Evolutionary conservation across 2,113 vertebrate genomes (phyloP), one percentile per base, ranked within the genome.

Genomic region (Guaruba guarouba): DNA sequence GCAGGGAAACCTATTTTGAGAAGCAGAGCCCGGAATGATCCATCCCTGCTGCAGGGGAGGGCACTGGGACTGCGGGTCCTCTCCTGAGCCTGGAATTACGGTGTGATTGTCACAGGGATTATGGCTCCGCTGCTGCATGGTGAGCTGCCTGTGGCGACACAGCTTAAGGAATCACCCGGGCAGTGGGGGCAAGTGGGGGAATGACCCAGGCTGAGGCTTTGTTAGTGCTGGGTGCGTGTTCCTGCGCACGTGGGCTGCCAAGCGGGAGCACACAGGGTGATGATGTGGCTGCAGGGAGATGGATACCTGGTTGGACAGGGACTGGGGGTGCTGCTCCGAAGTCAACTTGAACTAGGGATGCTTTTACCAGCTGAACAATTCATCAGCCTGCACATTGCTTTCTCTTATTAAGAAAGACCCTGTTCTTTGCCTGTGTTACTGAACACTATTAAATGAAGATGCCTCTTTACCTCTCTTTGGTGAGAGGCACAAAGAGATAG

Each of bases 61-160:
- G 87, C 57, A 57, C 27, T 35, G 1, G 6, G 83, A 64, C 52
- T 80, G 91, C 7, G 3, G 63, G 82, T 76, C 6, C 71, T 83
- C 52, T 55, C 10, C 29, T 2, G 94, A 84, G 86, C 61, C 64
- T 0, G 0, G 86, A 95, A 97, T 97, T 95, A 97, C 2, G 0
- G 92, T 43, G 83, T 61, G 0, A 68, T 48, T 74, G 76, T 86
- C 77, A 52, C 13, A 4, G 90, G 92, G 96, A 94, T 97, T 95
- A 90, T 1, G 24, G n/a, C 69, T 93, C 11, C 0, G 9, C 82
- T 76, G 88, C 79, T 15, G 2, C 86, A 23, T 63, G 94, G 33
- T 80, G 87, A 94, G 92, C 92, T 19, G 87, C 92, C 82, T 37
- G 78, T 1, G 25, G 59, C 0, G 0, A 35, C 28, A 3, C 1